These are phyloP conservation scores for Leistus spinibarbis DNA, from an alignment of 2,888 invertebrate genomes.

Conservation along the genomic window DNA sequence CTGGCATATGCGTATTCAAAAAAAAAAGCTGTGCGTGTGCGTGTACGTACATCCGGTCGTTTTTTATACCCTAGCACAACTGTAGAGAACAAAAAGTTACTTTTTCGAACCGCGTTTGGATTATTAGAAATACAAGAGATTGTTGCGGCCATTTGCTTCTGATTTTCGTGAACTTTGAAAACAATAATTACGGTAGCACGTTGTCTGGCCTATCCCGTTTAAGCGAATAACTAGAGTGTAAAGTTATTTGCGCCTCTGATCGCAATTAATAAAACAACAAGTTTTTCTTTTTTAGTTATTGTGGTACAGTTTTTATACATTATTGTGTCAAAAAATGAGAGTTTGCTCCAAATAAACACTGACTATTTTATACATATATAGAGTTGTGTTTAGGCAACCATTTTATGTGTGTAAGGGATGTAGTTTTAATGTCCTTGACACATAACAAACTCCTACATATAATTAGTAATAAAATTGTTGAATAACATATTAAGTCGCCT, in stretches of 20 bases:
- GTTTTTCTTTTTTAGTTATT: no score
- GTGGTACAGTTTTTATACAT: background rate
- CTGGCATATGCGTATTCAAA: background rate
- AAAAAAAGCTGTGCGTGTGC: background rate
- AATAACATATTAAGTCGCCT: no score
- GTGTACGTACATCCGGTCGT: background rate
- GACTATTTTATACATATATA: no score
- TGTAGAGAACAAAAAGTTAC: background rate
- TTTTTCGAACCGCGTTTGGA: background rate
- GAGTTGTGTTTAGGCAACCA: no score
- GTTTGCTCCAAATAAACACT: background rate
- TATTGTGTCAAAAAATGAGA: background rate
- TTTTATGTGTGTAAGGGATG: no score
- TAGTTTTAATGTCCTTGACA: no score
- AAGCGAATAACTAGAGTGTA: conserved; percentile 21
- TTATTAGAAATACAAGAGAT: no score
- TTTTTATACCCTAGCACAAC: background rate
- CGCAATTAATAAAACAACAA: conserved; percentile 15
- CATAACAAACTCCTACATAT: no score
- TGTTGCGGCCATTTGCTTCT: no score
- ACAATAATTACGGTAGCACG: background rate
- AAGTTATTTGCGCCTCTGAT: conserved; percentile 1
- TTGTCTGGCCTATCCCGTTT: conserved; percentile 14
- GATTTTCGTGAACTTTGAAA: no score
- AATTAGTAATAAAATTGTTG: no score